Percentiles rank a stretch among this genome's conserved stretches.
These are phyloP conservation scores for Coregonus ussuriensis DNA, from an alignment of 2,797 vertebrate genomes.

Conservation along the genomic window DNA sequence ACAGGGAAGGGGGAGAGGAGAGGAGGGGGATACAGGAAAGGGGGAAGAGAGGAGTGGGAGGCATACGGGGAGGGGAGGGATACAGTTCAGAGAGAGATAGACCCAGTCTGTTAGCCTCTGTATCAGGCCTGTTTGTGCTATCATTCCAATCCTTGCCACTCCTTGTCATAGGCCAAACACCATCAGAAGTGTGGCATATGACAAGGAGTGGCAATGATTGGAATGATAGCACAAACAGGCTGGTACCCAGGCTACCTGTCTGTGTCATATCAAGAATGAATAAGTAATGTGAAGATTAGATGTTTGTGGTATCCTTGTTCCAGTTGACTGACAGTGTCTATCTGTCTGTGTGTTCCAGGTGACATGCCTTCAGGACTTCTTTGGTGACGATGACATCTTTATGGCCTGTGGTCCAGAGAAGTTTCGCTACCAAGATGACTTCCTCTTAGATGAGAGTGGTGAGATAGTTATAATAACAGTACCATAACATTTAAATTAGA, in stretches of 20 bases:
- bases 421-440: slow-evolving; percentile 98
- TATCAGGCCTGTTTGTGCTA: no score
- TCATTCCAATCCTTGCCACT: no score
- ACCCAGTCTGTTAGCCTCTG: no score
- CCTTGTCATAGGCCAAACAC: no score
- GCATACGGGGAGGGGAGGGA: neutral
- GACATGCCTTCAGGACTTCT: slow-evolving; percentile 96
- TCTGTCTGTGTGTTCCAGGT: slow-evolving; percentile 75
- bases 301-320: neutral
- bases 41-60: neutral
- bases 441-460: slow-evolving; percentile 97
- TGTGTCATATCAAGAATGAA: neutral
- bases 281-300: neutral
- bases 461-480: slow-evolving; percentile 32
- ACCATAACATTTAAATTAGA: neutral
- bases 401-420: slow-evolving; percentile 99
- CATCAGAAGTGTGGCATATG: neutral
- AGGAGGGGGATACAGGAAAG: neutral
- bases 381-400: slow-evolving; percentile 97
- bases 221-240: neutral
- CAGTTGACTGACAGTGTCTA: neutral
- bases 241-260: neutral
- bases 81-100: no score
- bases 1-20: no score
- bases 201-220: neutral